A percentile compares a stretch with the other conserved stretches of the same genome.
Evolutionary conservation across 2,888 invertebrate genomes (phyloP).

Genomic region (Camponotus fellah): DNA sequence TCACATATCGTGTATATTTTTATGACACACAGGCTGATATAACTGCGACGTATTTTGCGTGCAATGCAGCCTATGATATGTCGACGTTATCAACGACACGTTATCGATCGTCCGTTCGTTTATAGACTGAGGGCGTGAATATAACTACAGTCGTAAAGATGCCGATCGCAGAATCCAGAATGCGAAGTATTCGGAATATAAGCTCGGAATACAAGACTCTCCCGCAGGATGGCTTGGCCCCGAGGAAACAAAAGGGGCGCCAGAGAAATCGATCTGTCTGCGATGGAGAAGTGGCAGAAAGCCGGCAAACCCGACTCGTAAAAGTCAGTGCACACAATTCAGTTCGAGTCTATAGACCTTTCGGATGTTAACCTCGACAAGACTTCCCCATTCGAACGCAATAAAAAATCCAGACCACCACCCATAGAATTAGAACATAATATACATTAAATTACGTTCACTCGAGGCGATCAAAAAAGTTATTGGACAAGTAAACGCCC

Average conservation of each 20-base stretch:
- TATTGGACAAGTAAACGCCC: neutral
- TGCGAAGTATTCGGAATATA: constrained; percentile 34
- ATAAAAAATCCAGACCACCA: constrained; percentile 42
- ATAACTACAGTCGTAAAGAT: constrained; percentile 38
- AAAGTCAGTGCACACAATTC: constrained; percentile 39
- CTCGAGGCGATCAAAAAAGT: neutral
- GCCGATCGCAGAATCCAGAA: constrained; percentile 47
- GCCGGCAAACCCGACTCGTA: constrained; percentile 42
- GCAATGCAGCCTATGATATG: constrained; percentile 1
- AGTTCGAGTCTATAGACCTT: constrained; percentile 26
- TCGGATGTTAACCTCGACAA: constrained; percentile 38
- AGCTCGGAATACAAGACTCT: constrained; percentile 19
- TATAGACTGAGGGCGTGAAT: constrained; percentile 3
- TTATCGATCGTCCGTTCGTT: constrained; percentile 33
- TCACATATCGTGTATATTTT: neutral
- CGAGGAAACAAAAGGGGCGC: constrained; percentile 68
- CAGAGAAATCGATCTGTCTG: constrained; percentile 79
- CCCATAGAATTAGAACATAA: constrained; percentile 19
- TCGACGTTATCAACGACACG: constrained; percentile 7
- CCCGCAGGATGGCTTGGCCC: constrained; percentile 21
- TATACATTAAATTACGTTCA: neutral
- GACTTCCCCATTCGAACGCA: neutral
- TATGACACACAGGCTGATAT: constrained; percentile 13
- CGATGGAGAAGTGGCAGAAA: constrained; percentile 50
- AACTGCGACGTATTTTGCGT: neutral